These are phyloP conservation scores for Vultur gryphus DNA, from an alignment of 2,797 vertebrate species.

Conservation along the genomic window DNA sequence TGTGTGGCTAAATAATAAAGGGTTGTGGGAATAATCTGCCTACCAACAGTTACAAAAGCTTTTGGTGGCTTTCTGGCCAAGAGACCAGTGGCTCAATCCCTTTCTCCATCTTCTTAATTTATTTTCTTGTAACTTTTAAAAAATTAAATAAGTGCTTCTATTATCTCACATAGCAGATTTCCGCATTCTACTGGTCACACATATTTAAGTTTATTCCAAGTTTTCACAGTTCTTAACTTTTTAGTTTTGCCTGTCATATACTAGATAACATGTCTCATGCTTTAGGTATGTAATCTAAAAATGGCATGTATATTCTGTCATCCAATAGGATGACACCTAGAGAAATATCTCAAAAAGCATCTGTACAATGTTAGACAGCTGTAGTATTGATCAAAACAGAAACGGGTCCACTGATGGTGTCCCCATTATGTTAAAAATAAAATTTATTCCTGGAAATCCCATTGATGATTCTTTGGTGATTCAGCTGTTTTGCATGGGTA, in stretches of 20 bases:
- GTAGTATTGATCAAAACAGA: background rate
- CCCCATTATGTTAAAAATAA: background rate
- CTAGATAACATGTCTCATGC: background rate
- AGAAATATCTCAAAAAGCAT: background rate
- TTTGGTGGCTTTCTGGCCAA: background rate
- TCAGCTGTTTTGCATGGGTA: background rate
- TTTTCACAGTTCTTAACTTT: background rate
- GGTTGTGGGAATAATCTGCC: background rate
- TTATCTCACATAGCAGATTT: background rate
- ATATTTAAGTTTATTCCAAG: background rate
- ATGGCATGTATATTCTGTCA: background rate
- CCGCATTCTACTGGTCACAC: background rate
- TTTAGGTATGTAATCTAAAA: background rate
- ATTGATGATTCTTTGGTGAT: background rate
- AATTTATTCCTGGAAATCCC: background rate
- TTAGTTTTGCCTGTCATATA: background rate
- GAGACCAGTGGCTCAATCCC: background rate
- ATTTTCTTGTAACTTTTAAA: background rate
- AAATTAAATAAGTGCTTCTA: background rate
- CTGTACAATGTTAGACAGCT: background rate
- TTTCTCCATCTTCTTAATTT: background rate
- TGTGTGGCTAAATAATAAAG: background rate
- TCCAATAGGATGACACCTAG: background rate
- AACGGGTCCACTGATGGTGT: background rate
- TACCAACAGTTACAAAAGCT: background rate